Conservation (phyloP, 2,113 vertebrate species). For the Oryzias javanicus region DNA sequence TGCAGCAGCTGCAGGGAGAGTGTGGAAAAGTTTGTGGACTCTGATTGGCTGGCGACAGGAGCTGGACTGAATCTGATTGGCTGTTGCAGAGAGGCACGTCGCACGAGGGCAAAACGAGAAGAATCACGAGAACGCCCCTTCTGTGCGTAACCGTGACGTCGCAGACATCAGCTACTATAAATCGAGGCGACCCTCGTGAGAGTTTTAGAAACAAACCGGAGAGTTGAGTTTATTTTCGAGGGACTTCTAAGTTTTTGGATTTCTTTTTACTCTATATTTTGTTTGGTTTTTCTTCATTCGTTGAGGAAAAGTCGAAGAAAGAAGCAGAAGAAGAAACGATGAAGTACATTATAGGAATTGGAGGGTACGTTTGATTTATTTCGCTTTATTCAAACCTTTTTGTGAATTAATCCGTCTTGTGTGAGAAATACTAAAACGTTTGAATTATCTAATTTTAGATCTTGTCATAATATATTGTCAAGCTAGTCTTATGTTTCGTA, state of each 20-base stretch:
- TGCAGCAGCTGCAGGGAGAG: constrained; percentile 10
- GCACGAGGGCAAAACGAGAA: background rate
- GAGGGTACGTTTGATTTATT: constrained; percentile 68
- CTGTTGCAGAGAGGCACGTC: background rate
- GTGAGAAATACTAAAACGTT: no score
- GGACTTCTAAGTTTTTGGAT: background rate
- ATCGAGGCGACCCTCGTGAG: accelerated
- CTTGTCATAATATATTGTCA: no score
- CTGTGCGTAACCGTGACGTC: constrained; percentile 32
- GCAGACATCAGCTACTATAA: background rate
- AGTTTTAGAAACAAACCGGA: background rate
- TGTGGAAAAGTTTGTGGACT: background rate
- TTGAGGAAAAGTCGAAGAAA: background rate
- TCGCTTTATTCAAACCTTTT: background rate
- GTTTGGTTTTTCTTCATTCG: background rate
- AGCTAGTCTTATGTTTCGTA: background rate
- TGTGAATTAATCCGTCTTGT: background rate
- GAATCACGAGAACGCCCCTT: constrained; percentile 12
- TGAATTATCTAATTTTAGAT: no score
- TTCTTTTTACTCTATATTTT: background rate
- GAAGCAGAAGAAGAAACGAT: constrained; percentile 46
- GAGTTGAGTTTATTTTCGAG: background rate
- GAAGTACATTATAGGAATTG: constrained; percentile 82
- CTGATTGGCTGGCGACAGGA: constrained; percentile 12
- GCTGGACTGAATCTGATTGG: constrained; percentile 23